Evolutionary conservation across 2,113 vertebrate genomes (phyloP).

Genomic region (Indicator maculatus): DNA sequence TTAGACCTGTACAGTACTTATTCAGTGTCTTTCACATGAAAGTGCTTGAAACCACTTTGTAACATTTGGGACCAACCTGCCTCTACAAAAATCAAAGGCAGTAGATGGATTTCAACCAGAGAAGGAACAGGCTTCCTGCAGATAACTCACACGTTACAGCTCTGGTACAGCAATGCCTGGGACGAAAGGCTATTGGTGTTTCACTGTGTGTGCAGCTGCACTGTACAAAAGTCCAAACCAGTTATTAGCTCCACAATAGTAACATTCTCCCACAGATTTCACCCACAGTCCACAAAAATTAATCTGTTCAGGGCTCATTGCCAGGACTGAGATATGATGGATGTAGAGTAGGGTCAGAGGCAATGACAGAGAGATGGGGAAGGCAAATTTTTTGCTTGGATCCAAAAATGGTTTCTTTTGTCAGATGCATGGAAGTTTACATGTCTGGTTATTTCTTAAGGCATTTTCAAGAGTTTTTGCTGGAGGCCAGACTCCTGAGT

Average conservation of each 20-base stretch:
- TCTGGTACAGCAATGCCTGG: fast-evolving
- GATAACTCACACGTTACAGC: background rate
- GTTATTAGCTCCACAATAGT: background rate
- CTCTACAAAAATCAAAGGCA: background rate
- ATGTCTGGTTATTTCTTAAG: background rate
- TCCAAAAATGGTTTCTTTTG: background rate
- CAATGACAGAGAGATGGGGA: background rate
- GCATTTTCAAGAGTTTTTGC: background rate
- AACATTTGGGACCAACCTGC: background rate
- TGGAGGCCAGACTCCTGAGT: background rate
- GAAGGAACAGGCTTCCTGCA: background rate
- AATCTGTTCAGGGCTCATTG: background rate
- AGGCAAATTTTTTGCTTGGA: background rate
- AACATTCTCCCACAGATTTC: conserved; percentile 2
- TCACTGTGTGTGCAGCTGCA: background rate
- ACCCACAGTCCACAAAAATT: background rate
- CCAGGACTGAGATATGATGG: background rate
- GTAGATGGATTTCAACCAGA: background rate
- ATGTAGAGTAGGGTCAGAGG: background rate
- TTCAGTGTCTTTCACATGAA: background rate
- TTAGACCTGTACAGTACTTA: background rate
- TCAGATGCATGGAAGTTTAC: background rate
- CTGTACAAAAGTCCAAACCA: background rate
- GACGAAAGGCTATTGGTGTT: background rate
- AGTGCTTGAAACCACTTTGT: background rate